Conservation (phyloP, 2,888 invertebrate genomes). For the Amiota mariae region DNA sequence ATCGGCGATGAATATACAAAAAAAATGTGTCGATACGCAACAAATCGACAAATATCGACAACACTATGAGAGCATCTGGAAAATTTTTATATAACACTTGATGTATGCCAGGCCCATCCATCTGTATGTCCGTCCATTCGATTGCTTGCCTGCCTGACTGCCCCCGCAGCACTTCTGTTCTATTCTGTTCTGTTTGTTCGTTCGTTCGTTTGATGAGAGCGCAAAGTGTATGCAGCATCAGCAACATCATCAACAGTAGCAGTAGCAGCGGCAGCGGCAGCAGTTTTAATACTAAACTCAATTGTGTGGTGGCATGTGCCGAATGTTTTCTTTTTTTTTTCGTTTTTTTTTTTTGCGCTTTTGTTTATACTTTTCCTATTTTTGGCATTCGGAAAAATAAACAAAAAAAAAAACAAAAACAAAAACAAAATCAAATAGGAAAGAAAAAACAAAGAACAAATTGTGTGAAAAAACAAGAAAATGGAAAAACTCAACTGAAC, state of each 20-base stretch:
- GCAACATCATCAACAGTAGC: too few species aligned
- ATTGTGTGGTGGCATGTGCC: neutral
- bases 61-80: conserved; percentile 54
- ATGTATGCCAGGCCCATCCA: neutral
- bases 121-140: neutral
- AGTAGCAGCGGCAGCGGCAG: too few species aligned
- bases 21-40: conserved; percentile 2
- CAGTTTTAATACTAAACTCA: neutral
- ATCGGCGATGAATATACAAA: neutral
- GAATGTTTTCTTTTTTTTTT: conserved; percentile 36
- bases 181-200: too few species aligned
- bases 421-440: neutral
- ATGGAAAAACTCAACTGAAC: neutral
- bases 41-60: conserved; percentile 10
- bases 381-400: conserved; percentile 58
- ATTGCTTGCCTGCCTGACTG: conserved; percentile 40
- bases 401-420: conserved; percentile 54
- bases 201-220: too few species aligned
- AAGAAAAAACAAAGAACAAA: neutral
- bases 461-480: neutral
- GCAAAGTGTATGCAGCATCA: too few species aligned
- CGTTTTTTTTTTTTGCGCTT: conserved; percentile 50
- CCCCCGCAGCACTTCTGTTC: conserved; percentile 30
- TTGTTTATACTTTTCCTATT: conserved; percentile 65
- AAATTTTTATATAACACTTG: conserved; percentile 50